A percentile compares a stretch with the other conserved stretches of the same genome.
Conservation (phyloP, 2,888 invertebrate species). For the Griposia aprilina region DNA sequence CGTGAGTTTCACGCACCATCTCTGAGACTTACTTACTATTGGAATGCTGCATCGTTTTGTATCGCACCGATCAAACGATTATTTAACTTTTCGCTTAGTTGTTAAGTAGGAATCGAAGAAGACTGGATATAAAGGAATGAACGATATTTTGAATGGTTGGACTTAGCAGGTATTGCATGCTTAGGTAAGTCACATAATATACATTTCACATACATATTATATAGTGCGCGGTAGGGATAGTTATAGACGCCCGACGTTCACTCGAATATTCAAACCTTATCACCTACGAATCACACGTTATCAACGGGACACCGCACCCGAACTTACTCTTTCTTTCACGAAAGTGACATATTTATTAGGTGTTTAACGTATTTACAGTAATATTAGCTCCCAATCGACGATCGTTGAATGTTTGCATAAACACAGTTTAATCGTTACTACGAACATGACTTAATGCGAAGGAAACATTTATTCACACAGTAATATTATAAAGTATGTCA, state of each 20-base stretch:
- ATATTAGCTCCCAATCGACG: constrained; percentile 44
- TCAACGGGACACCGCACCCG: constrained; percentile 8
- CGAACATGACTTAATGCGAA: neutral
- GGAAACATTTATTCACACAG: constrained; percentile 17
- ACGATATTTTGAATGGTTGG: constrained; percentile 69
- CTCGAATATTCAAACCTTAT: constrained; percentile 31
- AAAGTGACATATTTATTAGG: constrained; percentile 37
- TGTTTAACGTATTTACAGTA: constrained; percentile 51
- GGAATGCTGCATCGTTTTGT: constrained; percentile 19
- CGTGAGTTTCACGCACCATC: constrained; percentile 10
- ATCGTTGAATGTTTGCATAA: constrained; percentile 49
- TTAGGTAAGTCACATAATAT: constrained; percentile 60
- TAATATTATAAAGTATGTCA: constrained; percentile 1
- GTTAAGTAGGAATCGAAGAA: constrained; percentile 79
- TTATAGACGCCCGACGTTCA: constrained; percentile 35
- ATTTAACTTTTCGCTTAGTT: constrained; percentile 58
- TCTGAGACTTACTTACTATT: constrained; percentile 9
- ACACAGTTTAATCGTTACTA: constrained; percentile 42
- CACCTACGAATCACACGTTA: constrained; percentile 15
- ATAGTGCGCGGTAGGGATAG: constrained; percentile 36
- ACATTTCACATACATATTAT: constrained; percentile 35
- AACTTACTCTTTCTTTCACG: constrained; percentile 1
- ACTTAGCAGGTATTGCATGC: constrained; percentile 68
- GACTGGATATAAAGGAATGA: constrained; percentile 78
- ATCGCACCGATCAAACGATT: constrained; percentile 40